Evolutionary conservation across 2,888 invertebrate genomes (phyloP).

Genomic region (Drosophila paranaensis): DNA sequence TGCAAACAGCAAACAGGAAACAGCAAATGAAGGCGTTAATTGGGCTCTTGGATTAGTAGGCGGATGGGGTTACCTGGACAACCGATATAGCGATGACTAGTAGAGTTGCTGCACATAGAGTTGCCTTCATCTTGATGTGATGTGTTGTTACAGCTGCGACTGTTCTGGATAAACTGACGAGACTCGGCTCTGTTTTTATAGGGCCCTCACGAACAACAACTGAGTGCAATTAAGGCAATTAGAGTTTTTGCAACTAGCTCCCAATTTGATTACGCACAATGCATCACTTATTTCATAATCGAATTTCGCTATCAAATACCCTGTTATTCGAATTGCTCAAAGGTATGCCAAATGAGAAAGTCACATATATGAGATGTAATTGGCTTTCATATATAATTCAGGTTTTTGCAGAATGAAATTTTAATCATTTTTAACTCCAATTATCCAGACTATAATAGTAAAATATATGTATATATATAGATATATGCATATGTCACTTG

Average conservation of each 20-base stretch:
- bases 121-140: conserved; percentile 56
- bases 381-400: no score
- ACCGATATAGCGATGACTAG: conserved; percentile 50
- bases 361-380: no score
- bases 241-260: conserved; percentile 39
- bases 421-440: no score
- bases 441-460: background rate
- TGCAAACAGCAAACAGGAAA: conserved; percentile 14
- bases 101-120: conserved; percentile 44
- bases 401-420: no score
- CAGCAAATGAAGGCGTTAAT: background rate
- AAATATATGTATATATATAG: background rate
- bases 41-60: background rate
- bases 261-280: conserved; percentile 73
- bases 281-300: conserved; percentile 59
- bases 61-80: conserved; percentile 57
- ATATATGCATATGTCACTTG: background rate
- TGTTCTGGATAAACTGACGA: conserved; percentile 17
- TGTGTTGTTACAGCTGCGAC: conserved; percentile 28
- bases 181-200: conserved; percentile 53
- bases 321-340: background rate
- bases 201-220: conserved; percentile 14
- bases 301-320: conserved; percentile 39
- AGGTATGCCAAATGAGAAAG: background rate
- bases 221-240: conserved; percentile 70